Evolutionary conservation across 1,140 invertebrate genomes (phyloP).

Genomic region (Palaemon carinicauda): DNA sequence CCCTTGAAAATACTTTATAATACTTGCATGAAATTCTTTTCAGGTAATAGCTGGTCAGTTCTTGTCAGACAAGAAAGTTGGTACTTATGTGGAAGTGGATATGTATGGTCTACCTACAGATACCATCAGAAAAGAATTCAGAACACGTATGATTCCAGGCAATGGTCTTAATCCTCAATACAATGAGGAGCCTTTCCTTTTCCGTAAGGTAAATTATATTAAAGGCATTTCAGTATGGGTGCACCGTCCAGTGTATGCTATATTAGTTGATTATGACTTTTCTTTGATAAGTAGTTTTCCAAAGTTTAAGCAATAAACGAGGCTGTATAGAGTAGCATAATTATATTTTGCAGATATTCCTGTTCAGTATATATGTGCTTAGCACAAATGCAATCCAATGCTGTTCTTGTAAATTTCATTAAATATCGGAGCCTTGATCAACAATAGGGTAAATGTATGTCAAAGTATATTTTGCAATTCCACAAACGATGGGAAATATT

Average conservation of each 20-base stretch:
- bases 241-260: background rate
- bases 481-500: too few relatives aligned
- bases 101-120: constrained; percentile 99
- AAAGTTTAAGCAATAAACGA: too few relatives aligned
- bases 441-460: too few relatives aligned
- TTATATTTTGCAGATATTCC: too few relatives aligned
- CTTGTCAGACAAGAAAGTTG: constrained; percentile 97
- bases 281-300: too few relatives aligned
- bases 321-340: too few relatives aligned
- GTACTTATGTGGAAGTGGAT: constrained; percentile 99
- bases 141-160: constrained; percentile 92
- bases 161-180: constrained; percentile 98
- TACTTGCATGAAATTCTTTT: background rate
- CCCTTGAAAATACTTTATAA: background rate
- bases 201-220: constrained; percentile 81
- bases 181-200: constrained; percentile 98
- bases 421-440: too few relatives aligned
- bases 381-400: too few relatives aligned
- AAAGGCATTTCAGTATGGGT: background rate
- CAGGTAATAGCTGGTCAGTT: constrained; percentile 99
- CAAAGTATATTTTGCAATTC: too few relatives aligned
- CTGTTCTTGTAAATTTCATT: too few relatives aligned
- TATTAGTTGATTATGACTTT: too few relatives aligned
- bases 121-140: constrained; percentile 97
- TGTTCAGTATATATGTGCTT: too few relatives aligned